Evolutionary conservation across 2,797 vertebrate genomes (phyloP).

Genomic region (Parauchenoglanis punctatus): DNA sequence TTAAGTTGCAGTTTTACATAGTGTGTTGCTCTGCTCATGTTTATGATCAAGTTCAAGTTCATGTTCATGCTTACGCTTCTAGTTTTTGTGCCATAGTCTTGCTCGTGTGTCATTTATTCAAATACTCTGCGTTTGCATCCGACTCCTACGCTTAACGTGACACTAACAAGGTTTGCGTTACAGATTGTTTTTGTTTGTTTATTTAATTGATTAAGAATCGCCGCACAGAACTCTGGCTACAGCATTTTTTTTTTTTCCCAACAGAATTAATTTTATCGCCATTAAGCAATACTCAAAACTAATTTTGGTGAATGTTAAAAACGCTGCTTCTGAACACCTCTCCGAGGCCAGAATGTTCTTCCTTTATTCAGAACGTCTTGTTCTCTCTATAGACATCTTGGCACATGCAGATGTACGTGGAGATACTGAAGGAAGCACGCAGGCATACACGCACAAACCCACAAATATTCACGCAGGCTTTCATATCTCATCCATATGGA

Average conservation of each 20-base stretch:
- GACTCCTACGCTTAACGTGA: too few species aligned
- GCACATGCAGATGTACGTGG: neutral
- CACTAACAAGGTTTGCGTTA: neutral
- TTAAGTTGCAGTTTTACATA: too few species aligned
- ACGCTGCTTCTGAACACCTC: neutral
- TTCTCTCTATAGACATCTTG: neutral
- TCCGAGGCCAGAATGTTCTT: neutral
- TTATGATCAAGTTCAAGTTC: too few species aligned
- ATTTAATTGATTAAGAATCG: neutral
- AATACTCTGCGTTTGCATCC: too few species aligned
- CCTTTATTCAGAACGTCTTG: neutral
- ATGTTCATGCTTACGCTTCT: too few species aligned
- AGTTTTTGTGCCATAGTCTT: too few species aligned
- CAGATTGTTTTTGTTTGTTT: neutral
- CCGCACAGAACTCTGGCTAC: neutral
- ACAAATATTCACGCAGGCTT: constrained; percentile 21
- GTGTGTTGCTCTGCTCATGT: too few species aligned
- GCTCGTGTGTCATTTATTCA: too few species aligned
- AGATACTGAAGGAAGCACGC: constrained; percentile 31
- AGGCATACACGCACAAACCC: neutral
- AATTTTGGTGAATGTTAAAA: neutral
- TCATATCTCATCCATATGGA: neutral
- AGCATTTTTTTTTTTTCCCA: neutral
- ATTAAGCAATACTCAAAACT: neutral
- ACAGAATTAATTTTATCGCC: neutral